Evolutionary conservation across 2,113 vertebrate genomes (phyloP), one percentile per base, ranked within the genome.

Genomic region (Danio rerio): DNA sequence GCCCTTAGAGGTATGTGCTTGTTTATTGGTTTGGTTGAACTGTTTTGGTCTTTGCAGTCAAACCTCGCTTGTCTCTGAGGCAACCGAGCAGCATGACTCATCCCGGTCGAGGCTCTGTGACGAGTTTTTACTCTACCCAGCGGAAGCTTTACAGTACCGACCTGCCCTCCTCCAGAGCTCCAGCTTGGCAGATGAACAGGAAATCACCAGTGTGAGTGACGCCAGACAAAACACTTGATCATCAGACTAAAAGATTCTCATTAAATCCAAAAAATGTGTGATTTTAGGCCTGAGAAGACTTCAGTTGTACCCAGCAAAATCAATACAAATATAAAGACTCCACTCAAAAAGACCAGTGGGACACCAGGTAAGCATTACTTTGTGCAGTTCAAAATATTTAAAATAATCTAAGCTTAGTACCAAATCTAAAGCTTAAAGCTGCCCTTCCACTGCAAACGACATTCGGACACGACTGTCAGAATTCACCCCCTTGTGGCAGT

Each of bases 51-150:
- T 40, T n/a, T 5, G 43, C 79, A 98, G 97, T 92, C 61, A 94
- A 88, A 65, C 96, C 95, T 16, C 94, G 94, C 88, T 93, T 93
- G 43, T 96, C 94, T 45, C 92, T 98, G 82, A 92, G 96, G 42
- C 96, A 97, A 80, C 97, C 97, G 2, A 89, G 88, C 49, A 86
- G 91, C 79, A 68, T 85, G 87, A 92, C 74, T 53, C 0, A 83
- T 66, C 83, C 86, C 47, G 71, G 21, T 61, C 82, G 81, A 89
- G 70, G 82, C 58, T 85, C 89, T 7, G 1, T 21, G 4, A 2
- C 42, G 5, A 87, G 88, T 7, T 87, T 88, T 50, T 88, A 90
- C 72, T 87, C 88, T 66, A 91, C 92, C 84, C 88, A 89, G 83
- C 90, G 89, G 78, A 91, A 90, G 75, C 45, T 86, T 0, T 88